Evolutionary conservation across 2,888 invertebrate species (phyloP).

Genomic region (Heliconius hortense): DNA sequence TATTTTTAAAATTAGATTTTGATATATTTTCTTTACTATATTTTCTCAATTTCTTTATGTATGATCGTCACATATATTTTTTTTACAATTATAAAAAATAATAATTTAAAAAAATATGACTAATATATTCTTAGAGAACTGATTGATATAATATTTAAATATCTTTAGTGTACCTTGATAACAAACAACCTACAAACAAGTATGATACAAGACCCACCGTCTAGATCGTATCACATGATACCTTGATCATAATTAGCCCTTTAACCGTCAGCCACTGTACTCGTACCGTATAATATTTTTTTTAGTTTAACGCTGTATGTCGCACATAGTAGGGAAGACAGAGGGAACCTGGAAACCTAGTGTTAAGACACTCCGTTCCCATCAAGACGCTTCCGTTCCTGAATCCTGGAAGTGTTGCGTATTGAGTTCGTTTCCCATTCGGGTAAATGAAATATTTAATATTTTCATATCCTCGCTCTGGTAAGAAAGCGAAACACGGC

Average conservation of each 20-base stretch:
- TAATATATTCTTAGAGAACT: not conserved
- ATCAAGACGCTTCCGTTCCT: too few relatives aligned
- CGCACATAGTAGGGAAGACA: not conserved
- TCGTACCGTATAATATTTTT: not conserved
- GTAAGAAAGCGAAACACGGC: not conserved
- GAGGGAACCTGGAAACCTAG: not conserved
- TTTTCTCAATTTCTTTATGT: too few relatives aligned
- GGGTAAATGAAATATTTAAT: not conserved
- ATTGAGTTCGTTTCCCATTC: not conserved
- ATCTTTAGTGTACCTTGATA: not conserved
- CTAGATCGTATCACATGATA: too few relatives aligned
- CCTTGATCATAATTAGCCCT: not conserved
- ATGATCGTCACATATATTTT: too few relatives aligned
- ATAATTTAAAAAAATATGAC: too few relatives aligned
- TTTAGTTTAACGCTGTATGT: not conserved
- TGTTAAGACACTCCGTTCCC: not conserved
- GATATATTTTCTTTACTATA: too few relatives aligned
- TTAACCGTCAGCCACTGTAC: not conserved
- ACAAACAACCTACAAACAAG: not conserved
- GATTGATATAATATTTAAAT: not conserved
- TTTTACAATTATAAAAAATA: too few relatives aligned
- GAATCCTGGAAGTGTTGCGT: too few relatives aligned
- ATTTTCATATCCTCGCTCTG: not conserved
- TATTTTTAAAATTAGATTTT: too few relatives aligned
- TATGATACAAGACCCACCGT: not conserved